phyloP scores from a whole-genome alignment of 2,888 invertebrate genomes.

The Mylabris sibirica region DNA sequence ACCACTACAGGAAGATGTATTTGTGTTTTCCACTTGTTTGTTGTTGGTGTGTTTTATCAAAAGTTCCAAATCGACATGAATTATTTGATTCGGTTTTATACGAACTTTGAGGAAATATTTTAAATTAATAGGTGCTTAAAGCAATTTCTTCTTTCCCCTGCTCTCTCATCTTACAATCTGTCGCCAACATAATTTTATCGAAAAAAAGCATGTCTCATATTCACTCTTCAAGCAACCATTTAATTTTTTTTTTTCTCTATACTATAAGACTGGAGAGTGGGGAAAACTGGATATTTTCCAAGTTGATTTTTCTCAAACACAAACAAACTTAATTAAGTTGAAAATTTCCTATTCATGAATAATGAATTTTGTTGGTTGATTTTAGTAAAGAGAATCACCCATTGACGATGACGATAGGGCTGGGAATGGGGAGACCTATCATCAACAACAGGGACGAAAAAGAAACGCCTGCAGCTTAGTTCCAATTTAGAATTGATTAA shows the following conservation, averaged over 20 bases:
- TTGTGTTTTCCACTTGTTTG: background rate
- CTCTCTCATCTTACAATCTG: background rate
- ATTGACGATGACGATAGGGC: background rate
- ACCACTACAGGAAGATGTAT: background rate
- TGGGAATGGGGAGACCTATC: background rate
- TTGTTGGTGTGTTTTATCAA: background rate
- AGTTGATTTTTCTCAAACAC: slow-evolving; percentile 10
- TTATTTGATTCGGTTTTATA: background rate
- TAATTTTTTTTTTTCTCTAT: background rate
- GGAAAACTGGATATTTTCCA: background rate
- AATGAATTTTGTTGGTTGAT: slow-evolving; percentile 9
- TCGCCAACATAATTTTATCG: background rate
- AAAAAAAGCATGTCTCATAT: background rate
- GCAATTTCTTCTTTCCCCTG: background rate
- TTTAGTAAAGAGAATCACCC: background rate
- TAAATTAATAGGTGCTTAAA: too few relatives aligned
- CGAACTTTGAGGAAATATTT: too few relatives aligned
- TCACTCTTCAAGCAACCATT: background rate
- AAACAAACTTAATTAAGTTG: slow-evolving; percentile 17
- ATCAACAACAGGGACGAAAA: background rate
- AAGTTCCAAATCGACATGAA: background rate
- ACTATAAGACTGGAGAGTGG: background rate
- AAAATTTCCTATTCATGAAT: slow-evolving; percentile 13
- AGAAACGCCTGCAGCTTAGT: background rate
- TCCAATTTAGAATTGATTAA: background rate